These are phyloP conservation scores for Xenopus laevis DNA, from an alignment of 2,113 vertebrate species.

Conservation along the genomic window DNA sequence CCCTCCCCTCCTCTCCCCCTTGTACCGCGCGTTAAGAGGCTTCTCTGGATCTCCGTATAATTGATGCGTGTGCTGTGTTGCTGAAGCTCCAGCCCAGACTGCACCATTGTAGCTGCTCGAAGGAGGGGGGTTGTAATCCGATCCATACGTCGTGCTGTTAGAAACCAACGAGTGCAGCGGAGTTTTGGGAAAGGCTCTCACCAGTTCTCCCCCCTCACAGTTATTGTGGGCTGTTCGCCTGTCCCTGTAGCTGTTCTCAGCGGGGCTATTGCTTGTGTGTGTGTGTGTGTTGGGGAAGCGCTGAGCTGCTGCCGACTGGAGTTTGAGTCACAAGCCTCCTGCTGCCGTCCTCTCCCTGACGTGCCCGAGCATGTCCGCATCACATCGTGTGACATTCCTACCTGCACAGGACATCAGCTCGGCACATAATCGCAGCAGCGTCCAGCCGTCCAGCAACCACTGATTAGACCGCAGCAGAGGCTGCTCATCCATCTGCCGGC, in stretches of 20 bases:
- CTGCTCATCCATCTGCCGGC: conserved; percentile 56
- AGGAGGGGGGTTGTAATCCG: conserved; percentile 77
- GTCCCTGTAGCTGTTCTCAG: conserved; percentile 50
- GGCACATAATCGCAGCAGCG: conserved; percentile 53
- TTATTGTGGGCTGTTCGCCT: conserved; percentile 45
- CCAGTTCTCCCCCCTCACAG: conserved; percentile 58
- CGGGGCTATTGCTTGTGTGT: conserved; percentile 9
- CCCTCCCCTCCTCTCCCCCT: conserved; percentile 51
- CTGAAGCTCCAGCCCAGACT: conserved; percentile 67
- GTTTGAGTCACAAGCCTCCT: not conserved
- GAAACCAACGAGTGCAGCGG: conserved; percentile 64
- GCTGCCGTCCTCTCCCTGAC: conserved; percentile 64
- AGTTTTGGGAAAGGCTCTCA: conserved; percentile 59
- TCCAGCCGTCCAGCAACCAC: conserved; percentile 51
- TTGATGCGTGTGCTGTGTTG: conserved; percentile 72
- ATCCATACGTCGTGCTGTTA: conserved; percentile 59
- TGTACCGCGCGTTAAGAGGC: conserved; percentile 53
- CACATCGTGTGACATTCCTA: conserved; percentile 78
- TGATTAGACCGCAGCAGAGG: conserved; percentile 59
- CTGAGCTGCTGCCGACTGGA: not conserved
- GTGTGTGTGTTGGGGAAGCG: not conserved
- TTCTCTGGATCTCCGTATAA: conserved; percentile 63
- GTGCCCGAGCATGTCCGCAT: conserved; percentile 89
- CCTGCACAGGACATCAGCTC: conserved; percentile 76
- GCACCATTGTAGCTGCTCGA: conserved; percentile 73